Evolutionary conservation across 2,888 invertebrate genomes (phyloP).

Genomic region (Hydrotaea diabolus): DNA sequence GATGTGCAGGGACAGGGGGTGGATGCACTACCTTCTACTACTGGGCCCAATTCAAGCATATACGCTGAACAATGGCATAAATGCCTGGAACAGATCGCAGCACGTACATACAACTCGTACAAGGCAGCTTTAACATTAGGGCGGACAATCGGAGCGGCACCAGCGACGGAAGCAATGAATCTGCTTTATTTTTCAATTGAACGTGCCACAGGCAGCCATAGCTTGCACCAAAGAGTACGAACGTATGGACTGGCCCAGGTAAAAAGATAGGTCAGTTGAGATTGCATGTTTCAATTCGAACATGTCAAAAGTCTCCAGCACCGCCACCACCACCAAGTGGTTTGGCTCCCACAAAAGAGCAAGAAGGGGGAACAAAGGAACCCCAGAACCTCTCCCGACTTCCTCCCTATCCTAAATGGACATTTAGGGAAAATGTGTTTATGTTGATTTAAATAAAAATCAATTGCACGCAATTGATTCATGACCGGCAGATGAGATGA

Average conservation of each 20-base stretch:
- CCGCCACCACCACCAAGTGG: too few species aligned
- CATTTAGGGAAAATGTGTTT: background rate
- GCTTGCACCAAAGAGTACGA: background rate
- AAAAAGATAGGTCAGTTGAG: background rate
- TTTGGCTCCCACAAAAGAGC: background rate
- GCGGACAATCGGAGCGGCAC: background rate
- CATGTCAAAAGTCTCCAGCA: background rate
- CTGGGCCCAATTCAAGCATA: background rate
- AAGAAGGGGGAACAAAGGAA: background rate
- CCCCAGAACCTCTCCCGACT: too few species aligned
- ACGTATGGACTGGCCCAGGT: background rate
- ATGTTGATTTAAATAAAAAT: slow-evolving; percentile 2
- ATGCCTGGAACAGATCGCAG: background rate
- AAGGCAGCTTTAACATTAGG: background rate
- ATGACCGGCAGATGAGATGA: background rate
- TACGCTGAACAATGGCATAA: background rate
- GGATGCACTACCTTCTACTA: too few species aligned
- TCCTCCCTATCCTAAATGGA: background rate
- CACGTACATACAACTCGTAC: too few species aligned
- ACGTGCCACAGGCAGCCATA: background rate
- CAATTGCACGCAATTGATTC: background rate
- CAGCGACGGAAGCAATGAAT: background rate
- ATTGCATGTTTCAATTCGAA: background rate
- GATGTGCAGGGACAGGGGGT: too few species aligned
- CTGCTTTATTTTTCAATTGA: slow-evolving; percentile 13